These are phyloP conservation scores for Syngnathus scovelli DNA, from an alignment of 2,113 vertebrate species.

Conservation along the genomic window DNA sequence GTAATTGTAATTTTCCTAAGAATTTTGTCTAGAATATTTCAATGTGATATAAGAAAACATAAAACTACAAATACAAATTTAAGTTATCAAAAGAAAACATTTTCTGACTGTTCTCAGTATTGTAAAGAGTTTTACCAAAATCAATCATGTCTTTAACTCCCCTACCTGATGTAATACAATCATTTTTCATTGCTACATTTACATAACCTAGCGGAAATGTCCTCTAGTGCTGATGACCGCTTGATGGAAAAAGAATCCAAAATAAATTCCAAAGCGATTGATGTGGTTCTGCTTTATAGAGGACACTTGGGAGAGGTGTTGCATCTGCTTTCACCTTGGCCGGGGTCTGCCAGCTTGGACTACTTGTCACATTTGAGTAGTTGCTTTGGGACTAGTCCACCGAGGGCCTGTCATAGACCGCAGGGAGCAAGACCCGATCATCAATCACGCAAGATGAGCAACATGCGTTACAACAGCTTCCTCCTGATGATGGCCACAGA, in stretches of 20 bases:
- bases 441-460: slow-evolving; percentile 63
- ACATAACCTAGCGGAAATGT: not conserved
- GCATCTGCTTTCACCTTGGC: slow-evolving; percentile 66
- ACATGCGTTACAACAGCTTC: slow-evolving; percentile 36
- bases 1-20: not conserved
- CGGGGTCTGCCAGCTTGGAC: slow-evolving; percentile 47
- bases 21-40: not conserved
- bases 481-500: slow-evolving; percentile 33
- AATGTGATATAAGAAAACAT: not conserved
- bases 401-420: slow-evolving; percentile 55
- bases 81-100: not conserved
- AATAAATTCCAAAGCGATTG: slow-evolving; percentile 55
- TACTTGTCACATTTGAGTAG: slow-evolving; percentile 63
- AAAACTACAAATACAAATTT: not conserved
- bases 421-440: slow-evolving; percentile 54
- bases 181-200: not conserved
- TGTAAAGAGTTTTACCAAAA: not conserved
- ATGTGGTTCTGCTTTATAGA: slow-evolving; percentile 47
- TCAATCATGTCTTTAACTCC: not conserved
- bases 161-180: not conserved
- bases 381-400: slow-evolving; percentile 55
- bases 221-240: not conserved
- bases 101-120: not conserved
- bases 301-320: slow-evolving; percentile 43
- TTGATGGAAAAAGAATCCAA: slow-evolving; percentile 35